Evolutionary conservation across 2,888 invertebrate genomes (phyloP).

Genomic region (Tenthredo notha): DNA sequence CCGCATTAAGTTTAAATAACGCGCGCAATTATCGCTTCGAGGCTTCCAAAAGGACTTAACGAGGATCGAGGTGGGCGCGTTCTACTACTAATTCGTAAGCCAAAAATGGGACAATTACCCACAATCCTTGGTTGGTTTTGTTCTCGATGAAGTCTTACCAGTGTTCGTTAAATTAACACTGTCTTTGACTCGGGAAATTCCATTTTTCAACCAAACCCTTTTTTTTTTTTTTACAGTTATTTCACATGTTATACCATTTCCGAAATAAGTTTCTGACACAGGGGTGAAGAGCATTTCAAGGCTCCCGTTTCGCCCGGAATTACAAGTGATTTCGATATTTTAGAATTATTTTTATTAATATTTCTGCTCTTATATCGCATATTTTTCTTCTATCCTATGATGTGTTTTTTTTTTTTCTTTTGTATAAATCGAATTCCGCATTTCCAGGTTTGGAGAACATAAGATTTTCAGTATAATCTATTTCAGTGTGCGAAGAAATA

Average conservation of each 20-base stretch:
- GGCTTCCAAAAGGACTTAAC: constrained; percentile 49
- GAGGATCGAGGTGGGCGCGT: constrained; percentile 4
- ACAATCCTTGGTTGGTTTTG: background rate
- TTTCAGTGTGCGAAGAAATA: constrained; percentile 10
- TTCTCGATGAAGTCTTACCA: constrained; percentile 8
- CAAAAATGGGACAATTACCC: background rate
- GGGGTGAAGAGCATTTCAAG: background rate
- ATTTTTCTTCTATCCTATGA: background rate
- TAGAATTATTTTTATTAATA: background rate
- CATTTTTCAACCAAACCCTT: background rate
- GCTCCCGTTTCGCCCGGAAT: too few species aligned
- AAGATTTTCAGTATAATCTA: background rate
- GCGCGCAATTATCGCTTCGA: constrained; percentile 67
- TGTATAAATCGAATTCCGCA: background rate
- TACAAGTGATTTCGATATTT: too few species aligned
- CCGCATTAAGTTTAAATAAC: constrained; percentile 67
- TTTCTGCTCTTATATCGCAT: background rate
- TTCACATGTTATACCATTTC: background rate
- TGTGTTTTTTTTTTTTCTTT: background rate
- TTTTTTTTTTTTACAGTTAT: too few species aligned
- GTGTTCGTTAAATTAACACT: background rate
- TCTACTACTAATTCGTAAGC: constrained; percentile 3
- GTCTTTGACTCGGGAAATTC: background rate
- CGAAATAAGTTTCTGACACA: background rate
- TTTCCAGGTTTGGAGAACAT: background rate